phyloP scores from a whole-genome alignment of 2,888 invertebrate species.

The Pseudococcus viburni region DNA sequence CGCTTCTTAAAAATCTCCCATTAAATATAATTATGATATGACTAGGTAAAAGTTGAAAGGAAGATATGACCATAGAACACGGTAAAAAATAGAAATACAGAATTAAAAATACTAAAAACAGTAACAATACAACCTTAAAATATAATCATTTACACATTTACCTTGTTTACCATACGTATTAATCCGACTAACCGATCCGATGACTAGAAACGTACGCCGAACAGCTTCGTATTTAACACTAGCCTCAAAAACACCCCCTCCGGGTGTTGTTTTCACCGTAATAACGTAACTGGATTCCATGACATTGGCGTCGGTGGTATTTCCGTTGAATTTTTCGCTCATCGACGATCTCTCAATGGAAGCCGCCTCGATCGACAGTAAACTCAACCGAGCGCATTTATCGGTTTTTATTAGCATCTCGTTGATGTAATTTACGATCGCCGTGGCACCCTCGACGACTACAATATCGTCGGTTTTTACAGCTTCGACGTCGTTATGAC shows the following conservation, averaged over 20 bases:
- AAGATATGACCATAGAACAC: not conserved
- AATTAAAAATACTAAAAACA: slow-evolving; percentile 72
- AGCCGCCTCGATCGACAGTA: slow-evolving; percentile 79
- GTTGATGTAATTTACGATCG: slow-evolving; percentile 80
- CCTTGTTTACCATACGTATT: slow-evolving; percentile 88
- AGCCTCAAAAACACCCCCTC: slow-evolving; percentile 84
- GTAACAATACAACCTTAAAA: slow-evolving; percentile 84
- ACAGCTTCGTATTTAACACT: slow-evolving; percentile 75
- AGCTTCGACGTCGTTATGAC: slow-evolving; percentile 77
- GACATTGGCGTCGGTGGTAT: slow-evolving; percentile 69
- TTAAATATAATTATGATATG: too few species aligned
- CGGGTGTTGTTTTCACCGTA: slow-evolving; percentile 78
- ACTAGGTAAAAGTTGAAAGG: too few species aligned
- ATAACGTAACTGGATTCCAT: slow-evolving; percentile 77
- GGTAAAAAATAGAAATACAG: not conserved
- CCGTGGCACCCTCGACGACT: slow-evolving; percentile 76
- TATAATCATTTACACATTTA: slow-evolving; percentile 81
- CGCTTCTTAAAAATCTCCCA: too few species aligned
- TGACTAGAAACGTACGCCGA: slow-evolving; percentile 73
- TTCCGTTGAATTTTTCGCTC: slow-evolving; percentile 64
- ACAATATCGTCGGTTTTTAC: slow-evolving; percentile 74
- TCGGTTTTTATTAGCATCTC: slow-evolving; percentile 72
- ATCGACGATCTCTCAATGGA: slow-evolving; percentile 74
- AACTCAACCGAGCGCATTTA: slow-evolving; percentile 77
- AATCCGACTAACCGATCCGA: slow-evolving; percentile 83